Base-by-base conservation (phyloP, 2,888 invertebrate species). In the Lithophane socia region DNA sequence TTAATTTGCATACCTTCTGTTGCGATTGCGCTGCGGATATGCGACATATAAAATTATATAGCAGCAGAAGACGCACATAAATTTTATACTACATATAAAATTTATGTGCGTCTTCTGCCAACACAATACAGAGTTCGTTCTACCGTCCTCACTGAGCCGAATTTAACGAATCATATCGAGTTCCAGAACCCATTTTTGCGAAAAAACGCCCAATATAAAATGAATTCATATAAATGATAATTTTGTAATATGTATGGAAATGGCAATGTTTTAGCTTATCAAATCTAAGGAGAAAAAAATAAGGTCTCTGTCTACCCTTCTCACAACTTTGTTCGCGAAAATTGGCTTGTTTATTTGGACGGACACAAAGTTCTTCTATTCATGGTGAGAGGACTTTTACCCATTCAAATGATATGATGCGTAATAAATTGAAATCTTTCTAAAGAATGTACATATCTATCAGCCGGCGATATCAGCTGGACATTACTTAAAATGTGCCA, bases 191-290 rank as follows among this genome's bases (percentile, higher is more conserved):
- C 76, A 82, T 76, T 78, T 81, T 80, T 42, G 42, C 12, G 49
- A 80, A 75, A 80, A 80, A 76, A 58, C 65, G 24, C 24, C 60
- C 52, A 47, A 71, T 79, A 67, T 64, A 3, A 37, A 37, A 77
- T 60, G 70, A 79, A 79, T 78, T 77, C 52, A 82, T 86, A 66
- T 86, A 88, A 79, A 84, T 84, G 78, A 77, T 88, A 87, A 87
- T 86, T 60, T 74, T 18, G 79, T 80, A 24, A 79, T 87, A 79
- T 84, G 29, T 84, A 84, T 88, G 84, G 79, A 80, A 86, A 88
- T 80, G 58, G 56, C 29, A 71, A 82, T 78, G 80, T 84, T 80
- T 77, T 71, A 61, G 67, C 52, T 67, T 80, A 66, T 77, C 83
- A 87, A 72, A 75, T 80, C 56, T 77, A 72, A 77, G 37, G 49